Evolutionary conservation across 1,140 invertebrate species (phyloP), one percentile per base, ranked within the genome.

Genomic region (Teleogryllus occipitalis): DNA sequence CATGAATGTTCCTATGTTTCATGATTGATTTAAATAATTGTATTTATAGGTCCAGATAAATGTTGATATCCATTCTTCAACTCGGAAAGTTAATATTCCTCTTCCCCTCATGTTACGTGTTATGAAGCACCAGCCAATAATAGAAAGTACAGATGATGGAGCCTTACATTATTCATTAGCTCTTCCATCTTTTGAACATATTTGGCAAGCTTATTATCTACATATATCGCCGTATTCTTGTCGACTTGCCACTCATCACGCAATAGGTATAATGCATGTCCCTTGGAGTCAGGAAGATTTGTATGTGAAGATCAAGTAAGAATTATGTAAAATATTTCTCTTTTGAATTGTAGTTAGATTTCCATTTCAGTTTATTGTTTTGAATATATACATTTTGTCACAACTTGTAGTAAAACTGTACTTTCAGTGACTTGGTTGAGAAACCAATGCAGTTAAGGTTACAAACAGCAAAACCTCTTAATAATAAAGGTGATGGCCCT

Each of bases 181-280:
- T 18, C 83, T 94, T 8, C 85, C 86, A 8, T 86, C 87, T 47
- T 86, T 93, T 15, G 84, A 88, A 74, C 85, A 88, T 49, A 82
- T 90, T 0, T 89, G 91, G 83, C 90, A 93, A 82, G 88, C 90
- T 0, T 89, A 90, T 80, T 84, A 87, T 8, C 83, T 93, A 12
- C 85, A 87, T 80, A 84, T 92, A 0, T 88, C 90, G 81, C 88
- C 90, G 15, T n/a, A 18, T 14, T 78, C 80, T 14, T 83, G 83
- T 78, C 73, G 80, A 22, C 75, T 77, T n/a, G 12, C 79, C 8
- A 10, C 74, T 27, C 54, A 80, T 65, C 76, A 81, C 10, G 81
- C 80, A 54, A 75, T 80, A 5, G 81, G 79, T 12, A 79, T 80
- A 47, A 48, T 83, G 18, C 14, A 72, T 27, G 81, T 83, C 22